Conservation (phyloP, 1,140 invertebrate genomes). For the Drosophila suzukii region DNA sequence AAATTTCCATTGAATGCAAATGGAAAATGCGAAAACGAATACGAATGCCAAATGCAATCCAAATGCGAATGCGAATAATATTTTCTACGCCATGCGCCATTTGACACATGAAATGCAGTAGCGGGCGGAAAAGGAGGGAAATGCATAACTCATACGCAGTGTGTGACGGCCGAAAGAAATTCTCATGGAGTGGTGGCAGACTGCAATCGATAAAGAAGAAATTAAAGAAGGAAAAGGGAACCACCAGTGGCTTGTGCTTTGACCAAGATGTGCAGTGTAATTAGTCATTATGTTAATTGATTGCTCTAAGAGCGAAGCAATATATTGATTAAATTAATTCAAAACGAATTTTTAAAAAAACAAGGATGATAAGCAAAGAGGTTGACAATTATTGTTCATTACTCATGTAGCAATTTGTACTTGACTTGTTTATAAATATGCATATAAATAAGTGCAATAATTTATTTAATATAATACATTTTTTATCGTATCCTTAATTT, state of each 20-base stretch:
- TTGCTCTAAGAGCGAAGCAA: neutral
- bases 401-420: too few species aligned
- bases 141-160: constrained; percentile 76
- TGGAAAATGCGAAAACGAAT: constrained; percentile 46
- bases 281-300: constrained; percentile 3
- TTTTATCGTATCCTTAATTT: too few species aligned
- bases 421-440: too few species aligned
- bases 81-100: constrained; percentile 76
- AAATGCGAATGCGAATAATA: constrained; percentile 53
- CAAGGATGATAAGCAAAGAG: too few species aligned
- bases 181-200: constrained; percentile 11
- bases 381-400: too few species aligned
- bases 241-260: constrained; percentile 9
- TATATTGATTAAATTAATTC: too few species aligned
- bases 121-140: neutral
- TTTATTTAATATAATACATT: too few species aligned
- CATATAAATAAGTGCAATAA: too few species aligned
- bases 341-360: too few species aligned
- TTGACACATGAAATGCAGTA: constrained; percentile 61
- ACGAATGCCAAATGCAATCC: constrained; percentile 32
- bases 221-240: neutral
- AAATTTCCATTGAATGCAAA: constrained; percentile 67
- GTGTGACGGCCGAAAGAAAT: constrained; percentile 61
- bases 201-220: neutral
- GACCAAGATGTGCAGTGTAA: neutral